Base-by-base conservation (phyloP, 2,888 invertebrate genomes). In the Pristionchus exspectatus region DNA sequence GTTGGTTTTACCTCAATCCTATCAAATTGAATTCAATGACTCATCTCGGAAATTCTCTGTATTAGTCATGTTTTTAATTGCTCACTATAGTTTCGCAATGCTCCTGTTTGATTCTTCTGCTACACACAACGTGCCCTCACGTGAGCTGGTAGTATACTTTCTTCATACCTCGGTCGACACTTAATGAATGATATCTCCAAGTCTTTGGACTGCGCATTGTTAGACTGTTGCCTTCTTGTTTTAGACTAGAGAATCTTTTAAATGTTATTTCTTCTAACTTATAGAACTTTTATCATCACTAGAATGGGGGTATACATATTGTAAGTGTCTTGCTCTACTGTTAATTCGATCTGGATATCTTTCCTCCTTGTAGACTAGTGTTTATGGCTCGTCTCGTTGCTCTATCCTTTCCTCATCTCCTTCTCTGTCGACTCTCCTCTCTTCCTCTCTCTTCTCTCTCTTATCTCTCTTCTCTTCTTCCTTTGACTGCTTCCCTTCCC, bases 391-490 rank as follows among this genome's bases (percentile, higher is more conserved):
- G 77, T 81, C 50, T 81, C 50, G 77, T 81, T 50, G 77, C 50
- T 81, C 50, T 50, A 50, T 81, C 72, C 77, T 74, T 74, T 27
- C 56, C 88, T 56, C 74, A 44, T 59, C 85, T 74, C 54, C 56
- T 56, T 88, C 56, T 33, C 38, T 56, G 14, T 74, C 50, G 27
- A 27, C 44, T 87, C 87, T 69, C 88, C 56, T 74, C 33, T 72
- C 74, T 72, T 72, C 69, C 72, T 72, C 44, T 54, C 33, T 44
- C 66, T 27, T 50, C 44, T 56, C 84, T n/a, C 38, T 16, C 81
- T 33, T 24, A 10, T 7, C 21, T 77, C 44, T 38, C 83, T 56
- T 85, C 85, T 16, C 18, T 30, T 30, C 54, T n/a, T 83, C 83
- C 56, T 50, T 50, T 30, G 21, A 38, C 50, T 50, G 83, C 83